Evolutionary conservation across 2,797 vertebrate species (phyloP).

Genomic region (Neopelma chrysocephalum): DNA sequence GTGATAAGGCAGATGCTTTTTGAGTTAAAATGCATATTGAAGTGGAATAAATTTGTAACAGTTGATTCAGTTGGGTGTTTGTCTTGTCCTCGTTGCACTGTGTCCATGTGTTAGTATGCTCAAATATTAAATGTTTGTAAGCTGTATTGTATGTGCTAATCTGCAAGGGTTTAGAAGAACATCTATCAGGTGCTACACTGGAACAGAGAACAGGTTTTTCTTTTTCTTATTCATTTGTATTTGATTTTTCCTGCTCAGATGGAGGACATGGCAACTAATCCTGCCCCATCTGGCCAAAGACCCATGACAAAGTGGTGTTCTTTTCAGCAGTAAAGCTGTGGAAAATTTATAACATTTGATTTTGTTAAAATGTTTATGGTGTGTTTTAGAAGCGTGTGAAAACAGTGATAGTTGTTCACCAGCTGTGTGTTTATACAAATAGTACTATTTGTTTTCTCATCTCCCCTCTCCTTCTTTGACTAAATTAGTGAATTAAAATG

Average conservation of each 20-base stretch:
- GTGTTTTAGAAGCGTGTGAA: not conserved
- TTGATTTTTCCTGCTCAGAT: not conserved
- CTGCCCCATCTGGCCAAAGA: not conserved
- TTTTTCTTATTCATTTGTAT: not conserved
- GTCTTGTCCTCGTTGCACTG: not conserved
- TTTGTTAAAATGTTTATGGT: not conserved
- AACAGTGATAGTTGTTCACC: not conserved
- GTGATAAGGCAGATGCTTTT: not conserved
- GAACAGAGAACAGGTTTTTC: not conserved
- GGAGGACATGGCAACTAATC: not conserved
- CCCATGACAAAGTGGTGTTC: accelerated
- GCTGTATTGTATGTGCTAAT: not conserved
- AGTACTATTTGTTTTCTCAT: not conserved
- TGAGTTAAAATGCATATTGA: not conserved
- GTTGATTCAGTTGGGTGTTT: not conserved
- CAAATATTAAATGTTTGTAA: not conserved
- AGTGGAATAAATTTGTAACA: not conserved
- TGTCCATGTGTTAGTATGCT: not conserved
- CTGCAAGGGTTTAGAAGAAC: not conserved
- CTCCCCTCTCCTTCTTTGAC: not conserved
- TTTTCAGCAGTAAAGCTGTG: not conserved
- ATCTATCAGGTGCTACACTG: not conserved
- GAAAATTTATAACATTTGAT: not conserved
- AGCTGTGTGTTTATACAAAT: not conserved
- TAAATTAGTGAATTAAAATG: not conserved